Percentiles rank a stretch among this genome's conserved stretches.
Conservation (phyloP, 2,113 vertebrate species). For the Xerus inauris region DNA sequence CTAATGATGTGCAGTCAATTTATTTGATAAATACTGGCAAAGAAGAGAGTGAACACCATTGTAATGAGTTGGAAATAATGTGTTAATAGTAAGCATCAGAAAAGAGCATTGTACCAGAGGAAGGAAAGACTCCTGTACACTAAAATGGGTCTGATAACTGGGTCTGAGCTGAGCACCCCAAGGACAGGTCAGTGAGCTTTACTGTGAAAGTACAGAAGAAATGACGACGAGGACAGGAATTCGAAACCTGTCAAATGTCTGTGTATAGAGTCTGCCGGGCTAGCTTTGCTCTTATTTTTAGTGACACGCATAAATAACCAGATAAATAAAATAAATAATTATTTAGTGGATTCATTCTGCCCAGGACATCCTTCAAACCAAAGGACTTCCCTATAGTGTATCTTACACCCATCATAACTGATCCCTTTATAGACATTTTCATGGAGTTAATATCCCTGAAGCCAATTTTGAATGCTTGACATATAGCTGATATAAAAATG, state of each 20-base stretch:
- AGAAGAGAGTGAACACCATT: background rate
- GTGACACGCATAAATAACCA: background rate
- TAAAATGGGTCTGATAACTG: background rate
- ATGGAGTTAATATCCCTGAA: background rate
- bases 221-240: background rate
- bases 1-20: too few relatives aligned
- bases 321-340: background rate
- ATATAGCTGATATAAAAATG: background rate
- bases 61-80: background rate
- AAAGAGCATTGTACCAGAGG: background rate
- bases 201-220: background rate
- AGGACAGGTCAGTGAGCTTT: background rate
- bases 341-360: background rate
- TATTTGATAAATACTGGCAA: background rate
- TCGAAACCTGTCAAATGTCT: background rate
- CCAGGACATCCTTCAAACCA: background rate
- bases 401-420: background rate
- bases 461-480: background rate
- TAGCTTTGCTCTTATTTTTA: background rate
- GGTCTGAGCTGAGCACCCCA: background rate
- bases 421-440: background rate
- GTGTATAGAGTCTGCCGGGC: background rate
- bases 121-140: background rate
- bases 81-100: background rate
- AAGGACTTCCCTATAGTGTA: background rate